Conservation (phyloP, 2,888 invertebrate genomes). For the Tenthredo livida region DNA sequence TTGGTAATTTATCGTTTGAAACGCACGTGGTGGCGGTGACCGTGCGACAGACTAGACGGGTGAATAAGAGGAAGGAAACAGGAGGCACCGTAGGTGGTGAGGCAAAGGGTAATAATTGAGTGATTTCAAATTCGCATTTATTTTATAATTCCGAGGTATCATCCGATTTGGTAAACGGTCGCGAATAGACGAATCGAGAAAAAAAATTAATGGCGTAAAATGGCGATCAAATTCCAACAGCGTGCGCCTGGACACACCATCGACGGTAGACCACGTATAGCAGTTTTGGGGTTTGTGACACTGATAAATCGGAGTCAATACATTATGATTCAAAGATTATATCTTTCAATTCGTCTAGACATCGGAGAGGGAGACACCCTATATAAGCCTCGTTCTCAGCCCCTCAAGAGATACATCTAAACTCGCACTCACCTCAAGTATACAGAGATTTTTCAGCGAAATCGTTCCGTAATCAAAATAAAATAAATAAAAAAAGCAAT, state of each 20-base stretch:
- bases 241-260: slow-evolving; percentile 4
- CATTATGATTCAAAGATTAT: slow-evolving; percentile 76
- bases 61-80: slow-evolving; percentile 10
- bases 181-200: slow-evolving; percentile 2
- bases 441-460: slow-evolving; percentile 25
- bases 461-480: background rate
- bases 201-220: background rate
- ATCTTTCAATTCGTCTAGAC: slow-evolving; percentile 77
- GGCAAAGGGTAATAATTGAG: background rate
- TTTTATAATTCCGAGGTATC: background rate
- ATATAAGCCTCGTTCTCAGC: slow-evolving; percentile 70
- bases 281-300: slow-evolving; percentile 50
- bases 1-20: slow-evolving; percentile 17
- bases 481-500: background rate
- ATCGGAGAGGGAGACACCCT: slow-evolving; percentile 72
- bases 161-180: background rate
- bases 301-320: slow-evolving; percentile 74
- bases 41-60: slow-evolving; percentile 6
- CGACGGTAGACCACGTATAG: slow-evolving; percentile 40
- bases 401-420: slow-evolving; percentile 65
- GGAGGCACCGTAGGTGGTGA: background rate
- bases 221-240: background rate
- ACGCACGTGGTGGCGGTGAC: slow-evolving; percentile 18
- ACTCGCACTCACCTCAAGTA: slow-evolving; percentile 61
- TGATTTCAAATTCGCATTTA: slow-evolving; percentile 28